Base-by-base conservation (phyloP, 2,888 invertebrate genomes). In the Patella ulyssiponensis region DNA sequence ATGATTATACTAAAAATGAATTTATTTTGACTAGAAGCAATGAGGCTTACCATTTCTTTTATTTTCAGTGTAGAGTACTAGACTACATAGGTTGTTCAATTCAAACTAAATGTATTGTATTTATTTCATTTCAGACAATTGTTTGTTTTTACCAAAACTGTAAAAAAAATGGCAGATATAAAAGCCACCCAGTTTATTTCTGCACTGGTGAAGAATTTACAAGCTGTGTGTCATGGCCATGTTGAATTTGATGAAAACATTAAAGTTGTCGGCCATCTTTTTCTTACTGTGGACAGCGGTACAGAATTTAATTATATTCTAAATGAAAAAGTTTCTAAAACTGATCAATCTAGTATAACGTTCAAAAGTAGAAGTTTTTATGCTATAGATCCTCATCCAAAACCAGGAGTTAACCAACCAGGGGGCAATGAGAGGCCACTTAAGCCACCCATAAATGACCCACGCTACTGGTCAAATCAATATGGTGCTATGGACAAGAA, bases 201-300 rank as follows among this genome's bases (percentile, higher is more conserved):
- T 12, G 64, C 64, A 64, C 23, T 64, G 23, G 64, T 64, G 64
- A 64, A 64, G 23, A 20, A 64, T 64, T 64, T 64, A 64, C 64
- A 64, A 64, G 64, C 64, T 23, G 64, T 64, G 20, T 64, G 64
- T 64, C 64, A 64, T 23, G 64, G 64, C 14, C 64, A 64, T 64
- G 20, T 64, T 64, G 64, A 64, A 23, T 64, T 64, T 64, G 64
- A 64, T 64, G 64, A 64, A 20, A 64, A 64, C 23, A 64, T 64
- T 15, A 64, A 64, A 64, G 64, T 64, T 64, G 64, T 64, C 2
- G 64, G 64, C 11, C 64, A 64, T 64, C 15, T 64, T 23, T 64
- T 23, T 11, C 64, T 64, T 12, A 64, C 64, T 23, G 64, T 64
- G 11, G 64, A 64, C 64, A 64, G 64, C 23, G 11, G 64, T 23